These are phyloP conservation scores for Sminthopsis crassicaudata DNA, from an alignment of 2,113 vertebrate species.

Conservation along the genomic window DNA sequence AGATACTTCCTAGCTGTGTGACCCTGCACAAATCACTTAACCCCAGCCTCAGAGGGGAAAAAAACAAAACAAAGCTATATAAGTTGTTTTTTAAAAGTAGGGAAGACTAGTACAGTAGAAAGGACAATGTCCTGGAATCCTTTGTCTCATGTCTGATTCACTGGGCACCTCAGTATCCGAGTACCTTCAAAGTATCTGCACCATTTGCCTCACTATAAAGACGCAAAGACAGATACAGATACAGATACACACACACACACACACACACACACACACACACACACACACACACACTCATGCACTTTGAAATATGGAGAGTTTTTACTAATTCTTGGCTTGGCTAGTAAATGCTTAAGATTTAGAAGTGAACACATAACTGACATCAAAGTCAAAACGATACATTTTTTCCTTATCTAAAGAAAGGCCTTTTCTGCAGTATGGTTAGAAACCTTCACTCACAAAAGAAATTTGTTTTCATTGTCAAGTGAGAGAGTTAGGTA, in stretches of 20 bases:
- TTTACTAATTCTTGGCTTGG: slow-evolving; percentile 39
- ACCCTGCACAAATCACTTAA: too few species aligned
- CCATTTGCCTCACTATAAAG: too few species aligned
- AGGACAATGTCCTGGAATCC: too few species aligned
- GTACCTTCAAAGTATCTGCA: too few species aligned
- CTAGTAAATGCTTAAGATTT: slow-evolving; percentile 28
- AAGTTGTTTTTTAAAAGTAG: too few species aligned
- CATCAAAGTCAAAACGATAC: neutral
- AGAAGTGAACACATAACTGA: slow-evolving; percentile 28
- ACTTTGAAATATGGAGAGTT: slow-evolving; percentile 28
- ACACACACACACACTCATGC: neutral
- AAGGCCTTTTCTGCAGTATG: neutral
- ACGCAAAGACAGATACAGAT: too few species aligned
- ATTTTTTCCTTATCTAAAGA: slow-evolving; percentile 24
- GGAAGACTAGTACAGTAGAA: too few species aligned
- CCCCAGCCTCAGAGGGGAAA: too few species aligned
- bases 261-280: slow-evolving; percentile 14
- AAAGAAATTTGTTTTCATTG: slow-evolving; percentile 6
- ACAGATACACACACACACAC: neutral
- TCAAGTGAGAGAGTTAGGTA: slow-evolving; percentile 46
- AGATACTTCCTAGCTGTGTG: too few species aligned
- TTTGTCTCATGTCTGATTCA: too few species aligned
- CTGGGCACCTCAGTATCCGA: too few species aligned
- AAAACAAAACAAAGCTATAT: too few species aligned
- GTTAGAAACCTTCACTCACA: neutral